Evolutionary conservation across 2,888 invertebrate species (phyloP).

Genomic region (Zele albiditarsus): DNA sequence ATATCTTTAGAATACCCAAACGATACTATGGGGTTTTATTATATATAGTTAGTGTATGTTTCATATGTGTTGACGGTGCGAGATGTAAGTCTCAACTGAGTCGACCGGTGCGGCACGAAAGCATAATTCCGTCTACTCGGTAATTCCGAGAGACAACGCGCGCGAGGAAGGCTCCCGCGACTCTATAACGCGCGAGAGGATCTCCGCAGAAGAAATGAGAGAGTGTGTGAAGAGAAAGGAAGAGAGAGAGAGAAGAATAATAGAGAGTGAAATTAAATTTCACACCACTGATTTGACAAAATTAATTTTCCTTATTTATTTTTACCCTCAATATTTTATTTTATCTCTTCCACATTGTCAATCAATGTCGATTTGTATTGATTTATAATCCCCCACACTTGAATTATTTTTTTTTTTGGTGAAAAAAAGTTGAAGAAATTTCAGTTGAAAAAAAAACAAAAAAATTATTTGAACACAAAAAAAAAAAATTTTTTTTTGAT

Average conservation of each 20-base stretch:
- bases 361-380: background rate
- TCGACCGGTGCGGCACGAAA: conserved; percentile 67
- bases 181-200: conserved; percentile 33
- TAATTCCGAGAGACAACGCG: conserved; percentile 67
- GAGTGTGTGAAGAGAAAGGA: conserved; percentile 33
- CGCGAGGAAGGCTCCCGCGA: conserved; percentile 38
- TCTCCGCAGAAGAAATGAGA: conserved; percentile 8
- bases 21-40: background rate
- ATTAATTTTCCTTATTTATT: background rate
- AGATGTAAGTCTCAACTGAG: conserved; percentile 72
- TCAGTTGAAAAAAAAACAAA: no score
- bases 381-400: no score
- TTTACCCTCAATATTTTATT: background rate
- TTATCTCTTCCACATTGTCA: background rate
- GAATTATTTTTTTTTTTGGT: no score
- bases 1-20: background rate
- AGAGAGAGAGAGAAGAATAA: conserved; percentile 34
- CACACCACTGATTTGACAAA: background rate
- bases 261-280: conserved; percentile 8
- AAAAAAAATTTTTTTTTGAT: no score
- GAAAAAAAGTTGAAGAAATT: no score
- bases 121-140: conserved; percentile 72
- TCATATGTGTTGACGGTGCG: conserved; percentile 66
- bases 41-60: background rate
- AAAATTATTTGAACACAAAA: no score